A percentile compares a stretch with the other conserved stretches of the same genome.
Conservation (phyloP, 2,888 invertebrate genomes). For the Tinea trinotella region DNA sequence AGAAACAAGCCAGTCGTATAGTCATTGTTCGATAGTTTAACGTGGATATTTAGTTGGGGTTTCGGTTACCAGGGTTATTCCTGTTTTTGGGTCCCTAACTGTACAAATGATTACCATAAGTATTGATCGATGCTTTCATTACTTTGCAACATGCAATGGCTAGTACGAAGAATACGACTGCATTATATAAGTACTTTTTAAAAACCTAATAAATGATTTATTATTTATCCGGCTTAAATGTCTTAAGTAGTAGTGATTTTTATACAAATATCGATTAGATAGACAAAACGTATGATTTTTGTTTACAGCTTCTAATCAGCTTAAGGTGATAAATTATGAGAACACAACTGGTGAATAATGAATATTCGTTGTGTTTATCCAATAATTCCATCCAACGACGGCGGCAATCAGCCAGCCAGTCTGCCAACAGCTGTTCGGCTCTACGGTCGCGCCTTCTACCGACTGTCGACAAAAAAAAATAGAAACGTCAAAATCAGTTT, state of each 20-base stretch:
- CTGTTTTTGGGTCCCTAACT: constrained; percentile 20
- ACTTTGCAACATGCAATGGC: background rate
- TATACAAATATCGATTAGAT: background rate
- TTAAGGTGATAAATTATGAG: background rate
- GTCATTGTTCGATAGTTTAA: too few relatives aligned
- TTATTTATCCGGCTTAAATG: too few relatives aligned
- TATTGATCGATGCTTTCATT: constrained; percentile 32
- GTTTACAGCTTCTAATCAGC: background rate
- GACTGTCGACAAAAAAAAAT: background rate
- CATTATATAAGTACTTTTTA: background rate
- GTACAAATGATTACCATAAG: constrained; percentile 23
- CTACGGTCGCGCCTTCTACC: constrained; percentile 26
- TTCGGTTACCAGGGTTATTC: constrained; percentile 20
- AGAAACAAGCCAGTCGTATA: too few relatives aligned
- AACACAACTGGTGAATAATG: too few relatives aligned
- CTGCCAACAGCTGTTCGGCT: constrained; percentile 46
- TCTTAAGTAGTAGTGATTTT: background rate
- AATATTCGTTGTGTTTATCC: background rate
- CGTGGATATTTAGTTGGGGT: constrained; percentile 23
- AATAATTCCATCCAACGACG: background rate
- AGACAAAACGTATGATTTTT: background rate
- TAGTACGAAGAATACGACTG: too few relatives aligned
- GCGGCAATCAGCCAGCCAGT: constrained; percentile 33
- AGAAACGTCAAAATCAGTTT: constrained; percentile 15
- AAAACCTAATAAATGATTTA: too few relatives aligned